phyloP scores from a whole-genome alignment of 2,888 invertebrate genomes.

The Melangyna quadrimaculata region DNA sequence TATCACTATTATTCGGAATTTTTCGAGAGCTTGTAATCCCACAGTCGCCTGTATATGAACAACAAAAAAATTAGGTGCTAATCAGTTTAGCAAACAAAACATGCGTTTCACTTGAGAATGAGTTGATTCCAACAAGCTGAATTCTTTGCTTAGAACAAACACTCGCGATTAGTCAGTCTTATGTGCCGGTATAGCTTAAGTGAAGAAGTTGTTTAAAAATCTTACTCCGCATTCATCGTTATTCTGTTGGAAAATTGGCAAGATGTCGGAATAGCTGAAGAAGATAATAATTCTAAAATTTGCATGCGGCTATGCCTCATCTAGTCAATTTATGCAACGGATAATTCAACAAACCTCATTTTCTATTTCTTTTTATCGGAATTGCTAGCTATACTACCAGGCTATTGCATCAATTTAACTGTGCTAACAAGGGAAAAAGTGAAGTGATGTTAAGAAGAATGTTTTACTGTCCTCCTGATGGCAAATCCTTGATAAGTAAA shows the following conservation, averaged over 20 bases:
- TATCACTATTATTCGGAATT: not conserved
- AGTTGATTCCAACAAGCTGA: not conserved
- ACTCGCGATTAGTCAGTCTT: constrained; percentile 53
- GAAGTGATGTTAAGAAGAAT: constrained; percentile 34
- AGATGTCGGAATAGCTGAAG: constrained; percentile 81
- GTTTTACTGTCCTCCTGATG: constrained; percentile 20
- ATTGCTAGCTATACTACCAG: not conserved
- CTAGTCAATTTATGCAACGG: constrained; percentile 80
- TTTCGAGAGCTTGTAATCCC: constrained; percentile 1
- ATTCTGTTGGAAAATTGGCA: constrained; percentile 77
- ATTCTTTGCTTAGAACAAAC: constrained; percentile 56
- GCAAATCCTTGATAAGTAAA: constrained; percentile 23
- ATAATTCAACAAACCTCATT: constrained; percentile 44
- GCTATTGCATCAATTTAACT: not conserved
- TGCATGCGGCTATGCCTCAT: constrained; percentile 80
- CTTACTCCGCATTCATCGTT: not conserved
- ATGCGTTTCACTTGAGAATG: constrained; percentile 37
- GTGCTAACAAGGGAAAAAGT: not conserved
- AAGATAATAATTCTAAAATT: constrained; percentile 73
- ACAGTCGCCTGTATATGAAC: not conserved
- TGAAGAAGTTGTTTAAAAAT: not conserved
- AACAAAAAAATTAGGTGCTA: constrained; percentile 40
- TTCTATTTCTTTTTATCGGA: not conserved
- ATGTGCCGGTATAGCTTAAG: constrained; percentile 16
- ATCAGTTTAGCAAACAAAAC: constrained; percentile 52